phyloP scores from a whole-genome alignment of 2,797 vertebrate species.

The Peromyscus melanophrys region DNA sequence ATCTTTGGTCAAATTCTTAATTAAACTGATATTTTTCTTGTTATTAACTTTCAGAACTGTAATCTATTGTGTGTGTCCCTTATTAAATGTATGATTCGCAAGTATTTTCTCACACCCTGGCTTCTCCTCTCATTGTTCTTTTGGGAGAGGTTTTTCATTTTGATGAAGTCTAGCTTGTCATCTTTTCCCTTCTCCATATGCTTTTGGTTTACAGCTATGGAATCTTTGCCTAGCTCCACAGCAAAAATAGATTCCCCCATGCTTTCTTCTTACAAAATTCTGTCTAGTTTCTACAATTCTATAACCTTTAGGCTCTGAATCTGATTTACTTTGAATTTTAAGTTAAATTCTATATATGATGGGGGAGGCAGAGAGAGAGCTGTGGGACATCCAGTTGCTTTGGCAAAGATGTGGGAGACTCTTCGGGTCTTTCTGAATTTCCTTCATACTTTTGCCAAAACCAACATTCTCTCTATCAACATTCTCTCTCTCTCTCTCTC shows the following conservation, averaged over 20 bases:
- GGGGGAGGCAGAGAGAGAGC: neutral
- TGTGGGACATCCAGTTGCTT: neutral
- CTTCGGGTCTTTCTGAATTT: neutral
- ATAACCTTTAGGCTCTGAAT: neutral
- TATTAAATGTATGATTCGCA: neutral
- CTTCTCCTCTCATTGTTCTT: neutral
- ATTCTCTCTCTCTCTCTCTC: neutral
- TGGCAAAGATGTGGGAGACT: neutral
- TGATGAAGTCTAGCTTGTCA: neutral
- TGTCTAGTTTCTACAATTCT: neutral
- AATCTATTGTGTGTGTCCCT: neutral
- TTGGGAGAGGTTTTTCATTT: neutral
- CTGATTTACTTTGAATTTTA: neutral
- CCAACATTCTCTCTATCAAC: neutral
- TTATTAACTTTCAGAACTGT: slow-evolving; percentile 16
- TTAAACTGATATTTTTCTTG: neutral
- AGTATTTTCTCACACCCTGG: neutral
- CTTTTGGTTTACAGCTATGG: neutral
- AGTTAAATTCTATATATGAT: slow-evolving; percentile 20
- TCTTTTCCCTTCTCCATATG: neutral
- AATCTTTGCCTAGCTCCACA: neutral
- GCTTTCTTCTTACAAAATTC: neutral
- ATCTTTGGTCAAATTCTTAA: neutral
- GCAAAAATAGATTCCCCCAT: neutral
- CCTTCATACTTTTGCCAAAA: neutral